Base-by-base conservation (phyloP, 37 sponge, comb jelly and placozoan species). In the Aplysina aerophoba region DNA sequence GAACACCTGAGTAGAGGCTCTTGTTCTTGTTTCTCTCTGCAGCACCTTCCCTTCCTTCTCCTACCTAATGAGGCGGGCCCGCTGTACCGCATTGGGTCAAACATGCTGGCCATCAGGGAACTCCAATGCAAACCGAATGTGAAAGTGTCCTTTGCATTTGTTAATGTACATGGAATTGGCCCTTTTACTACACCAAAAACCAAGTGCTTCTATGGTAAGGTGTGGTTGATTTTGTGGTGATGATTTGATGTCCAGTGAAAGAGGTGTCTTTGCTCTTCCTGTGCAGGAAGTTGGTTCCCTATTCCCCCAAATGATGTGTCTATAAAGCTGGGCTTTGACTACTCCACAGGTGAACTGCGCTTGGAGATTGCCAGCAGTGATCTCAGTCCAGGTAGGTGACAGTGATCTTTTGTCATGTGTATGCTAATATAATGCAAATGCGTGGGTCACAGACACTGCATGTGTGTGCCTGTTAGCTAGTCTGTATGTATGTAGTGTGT, bases 41-140 rank as follows among this genome's bases (percentile, higher is more conserved):
- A 75, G 78, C 78, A 75, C 54, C 78, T 75, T 25, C 78, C 78
- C 54, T 50, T 75, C 44, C n/a, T 75, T 24, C 54, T 75, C 54
- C 44, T 53, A n/a, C 78, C 44, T 12, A 25, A 24, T 75, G 78
- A 75, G 24, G 78, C 41, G 54, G 78, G 78, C 24, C 20, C 78
- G 12, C 37, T 75, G n/a, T 75, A 75, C 54, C 37, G 78, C 22
- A 75, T 19, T 40, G 78, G 78, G 3, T 38, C 78, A 20, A 75
- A 75, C 78, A 25, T 75, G 78, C 53, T 75, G 78, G 78, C 78
- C 54, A 50, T 75, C 21, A 40, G 38, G n/a, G 41, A 75, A 44
- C 25, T 75, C 25, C 78, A 75, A 54, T 75, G 78, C 40, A 40
- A 24, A 41, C 78, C 6, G 44, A 25, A 75, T 41, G 38, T 75